Percentiles rank a stretch among this genome's conserved stretches.
Conservation (phyloP, 1,140 invertebrate species). For the Drosophila suzukii region DNA sequence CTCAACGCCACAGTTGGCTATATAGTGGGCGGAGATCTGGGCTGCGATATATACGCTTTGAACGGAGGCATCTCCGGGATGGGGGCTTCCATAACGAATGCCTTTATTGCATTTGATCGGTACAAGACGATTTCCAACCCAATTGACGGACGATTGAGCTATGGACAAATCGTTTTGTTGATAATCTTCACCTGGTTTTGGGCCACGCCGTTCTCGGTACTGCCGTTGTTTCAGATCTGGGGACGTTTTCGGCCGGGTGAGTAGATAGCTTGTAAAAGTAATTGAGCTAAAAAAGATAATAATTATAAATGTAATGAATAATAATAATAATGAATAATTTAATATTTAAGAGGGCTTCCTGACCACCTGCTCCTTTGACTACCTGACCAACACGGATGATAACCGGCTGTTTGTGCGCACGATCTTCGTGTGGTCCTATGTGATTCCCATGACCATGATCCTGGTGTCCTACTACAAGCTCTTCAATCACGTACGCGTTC, state of each 20-base stretch:
- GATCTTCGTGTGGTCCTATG: constrained; percentile 90
- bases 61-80: constrained; percentile 89
- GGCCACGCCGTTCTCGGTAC: constrained; percentile 88
- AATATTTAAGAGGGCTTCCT: constrained; percentile 88
- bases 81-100: constrained; percentile 90
- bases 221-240: constrained; percentile 88
- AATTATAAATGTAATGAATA: no score
- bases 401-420: constrained; percentile 88
- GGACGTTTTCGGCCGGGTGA: constrained; percentile 89
- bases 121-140: constrained; percentile 91
- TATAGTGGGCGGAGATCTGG: constrained; percentile 88
- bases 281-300: no score
- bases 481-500: constrained; percentile 87
- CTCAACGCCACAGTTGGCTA: constrained; percentile 88
- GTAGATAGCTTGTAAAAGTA: not conserved
- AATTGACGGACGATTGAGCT: constrained; percentile 89
- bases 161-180: constrained; percentile 87
- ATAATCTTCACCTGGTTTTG: constrained; percentile 89
- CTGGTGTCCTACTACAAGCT: constrained; percentile 89
- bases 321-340: no score
- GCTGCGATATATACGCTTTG: constrained; percentile 89
- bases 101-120: constrained; percentile 91
- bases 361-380: constrained; percentile 91
- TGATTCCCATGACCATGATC: constrained; percentile 88
- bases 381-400: constrained; percentile 88